Evolutionary conservation across 2,797 vertebrate species (phyloP).

Genomic region (Lepus oiostolus): DNA sequence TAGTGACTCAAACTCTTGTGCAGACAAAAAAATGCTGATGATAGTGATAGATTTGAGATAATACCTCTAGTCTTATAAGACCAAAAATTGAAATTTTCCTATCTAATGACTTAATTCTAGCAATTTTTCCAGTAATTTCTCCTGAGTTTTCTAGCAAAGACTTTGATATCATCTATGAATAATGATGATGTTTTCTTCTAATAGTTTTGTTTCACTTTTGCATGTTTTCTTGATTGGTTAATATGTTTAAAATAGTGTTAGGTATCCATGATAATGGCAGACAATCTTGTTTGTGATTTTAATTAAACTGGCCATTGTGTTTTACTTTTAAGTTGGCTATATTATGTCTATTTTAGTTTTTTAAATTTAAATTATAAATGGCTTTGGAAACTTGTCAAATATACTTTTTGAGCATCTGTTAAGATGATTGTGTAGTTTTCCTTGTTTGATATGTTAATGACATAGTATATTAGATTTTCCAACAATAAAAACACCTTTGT

Average conservation of each 20-base stretch:
- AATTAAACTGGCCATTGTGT: not conserved
- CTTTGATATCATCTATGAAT: not conserved
- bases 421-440: not conserved
- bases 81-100: not conserved
- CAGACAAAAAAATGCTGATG: not conserved
- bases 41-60: not conserved
- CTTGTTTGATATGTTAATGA: slow-evolving; percentile 25
- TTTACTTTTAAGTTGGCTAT: slow-evolving; percentile 41
- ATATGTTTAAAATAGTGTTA: no score
- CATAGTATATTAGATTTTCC: slow-evolving; percentile 5
- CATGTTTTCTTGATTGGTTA: slow-evolving; percentile 37
- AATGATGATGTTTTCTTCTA: slow-evolving; percentile 31
- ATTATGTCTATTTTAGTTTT: slow-evolving; percentile 56
- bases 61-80: not conserved
- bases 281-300: slow-evolving; percentile 46
- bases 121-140: slow-evolving; percentile 1
- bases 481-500: not conserved
- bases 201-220: not conserved
- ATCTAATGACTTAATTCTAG: not conserved
- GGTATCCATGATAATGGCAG: not conserved
- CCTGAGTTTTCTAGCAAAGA: slow-evolving; percentile 26
- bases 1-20: not conserved
- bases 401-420: not conserved
- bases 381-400: not conserved
- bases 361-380: slow-evolving; percentile 55